A percentile compares a stretch with the other conserved stretches of the same genome.
These are phyloP conservation scores for Aegithalos caudatus DNA, from an alignment of 2,113 vertebrate genomes.

Conservation along the genomic window DNA sequence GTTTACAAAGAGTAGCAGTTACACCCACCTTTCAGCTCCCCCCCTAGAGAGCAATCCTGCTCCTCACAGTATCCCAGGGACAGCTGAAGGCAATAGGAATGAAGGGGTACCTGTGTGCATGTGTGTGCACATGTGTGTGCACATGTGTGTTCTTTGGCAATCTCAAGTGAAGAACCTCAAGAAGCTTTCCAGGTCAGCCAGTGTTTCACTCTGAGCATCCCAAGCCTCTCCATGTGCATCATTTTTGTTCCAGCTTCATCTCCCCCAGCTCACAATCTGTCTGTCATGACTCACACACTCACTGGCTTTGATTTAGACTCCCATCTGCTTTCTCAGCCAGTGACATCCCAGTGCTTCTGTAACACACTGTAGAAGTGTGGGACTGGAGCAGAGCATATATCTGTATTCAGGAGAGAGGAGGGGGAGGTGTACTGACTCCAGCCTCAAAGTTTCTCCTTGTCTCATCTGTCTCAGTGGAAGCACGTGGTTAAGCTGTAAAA, in stretches of 20 bases:
- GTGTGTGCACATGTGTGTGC: too few relatives aligned
- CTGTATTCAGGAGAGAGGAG: background rate
- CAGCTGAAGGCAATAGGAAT: background rate
- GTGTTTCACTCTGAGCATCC: background rate
- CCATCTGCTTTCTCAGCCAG: constrained; percentile 44
- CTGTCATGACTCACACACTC: constrained; percentile 34
- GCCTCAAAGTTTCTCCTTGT: background rate
- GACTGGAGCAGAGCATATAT: background rate
- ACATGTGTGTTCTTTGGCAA: background rate
- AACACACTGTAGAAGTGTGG: background rate
- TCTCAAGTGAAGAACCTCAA: background rate
- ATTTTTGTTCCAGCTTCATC: constrained; percentile 16
- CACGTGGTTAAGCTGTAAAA: background rate
- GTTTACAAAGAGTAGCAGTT: background rate
- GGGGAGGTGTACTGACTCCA: background rate
- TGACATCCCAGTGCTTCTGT: background rate
- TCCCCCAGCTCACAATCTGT: constrained; percentile 28
- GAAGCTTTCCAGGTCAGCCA: background rate
- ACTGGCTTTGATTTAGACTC: constrained; percentile 34
- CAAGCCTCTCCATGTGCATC: background rate
- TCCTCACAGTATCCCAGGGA: background rate
- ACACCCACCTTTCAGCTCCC: background rate
- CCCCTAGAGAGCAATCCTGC: background rate
- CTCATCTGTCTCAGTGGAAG: background rate
- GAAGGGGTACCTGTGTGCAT: background rate